These are phyloP conservation scores for Drosophila kambysellisi DNA, from an alignment of 2,888 invertebrate species.

Conservation along the genomic window DNA sequence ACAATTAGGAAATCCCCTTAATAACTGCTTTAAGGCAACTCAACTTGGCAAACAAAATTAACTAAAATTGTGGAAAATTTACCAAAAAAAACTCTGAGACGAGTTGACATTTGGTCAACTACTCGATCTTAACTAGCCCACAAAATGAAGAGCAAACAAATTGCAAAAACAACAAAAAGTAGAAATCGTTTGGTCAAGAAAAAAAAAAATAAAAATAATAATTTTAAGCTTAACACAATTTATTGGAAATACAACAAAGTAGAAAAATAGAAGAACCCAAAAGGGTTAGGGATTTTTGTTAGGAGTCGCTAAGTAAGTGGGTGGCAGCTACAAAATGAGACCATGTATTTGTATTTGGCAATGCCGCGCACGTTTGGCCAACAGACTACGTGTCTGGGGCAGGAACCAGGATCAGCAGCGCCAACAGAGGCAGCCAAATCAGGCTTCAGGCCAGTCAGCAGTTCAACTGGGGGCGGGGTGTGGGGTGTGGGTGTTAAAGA, in stretches of 20 bases:
- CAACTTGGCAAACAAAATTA: neutral
- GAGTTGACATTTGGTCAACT: neutral
- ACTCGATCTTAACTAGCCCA: constrained; percentile 15
- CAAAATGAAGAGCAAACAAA: constrained; percentile 36
- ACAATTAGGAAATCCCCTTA: constrained; percentile 35
- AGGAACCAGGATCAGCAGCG: constrained; percentile 50
- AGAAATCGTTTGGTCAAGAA: constrained; percentile 23
- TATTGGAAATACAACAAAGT: constrained; percentile 21
- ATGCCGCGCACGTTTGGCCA: constrained; percentile 73
- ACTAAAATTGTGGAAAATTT: neutral
- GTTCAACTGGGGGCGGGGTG: constrained; percentile 6
- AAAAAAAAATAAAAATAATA: constrained; percentile 4
- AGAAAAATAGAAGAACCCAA: neutral
- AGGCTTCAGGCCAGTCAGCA: constrained; percentile 47
- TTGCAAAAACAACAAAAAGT: constrained; percentile 30
- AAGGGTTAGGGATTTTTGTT: constrained; percentile 7
- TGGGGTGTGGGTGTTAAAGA: neutral
- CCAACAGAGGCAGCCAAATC: constrained; percentile 14
- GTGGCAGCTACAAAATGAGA: constrained; percentile 66
- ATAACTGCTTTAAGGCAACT: constrained; percentile 26
- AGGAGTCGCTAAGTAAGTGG: constrained; percentile 45
- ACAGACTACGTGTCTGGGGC: constrained; percentile 66
- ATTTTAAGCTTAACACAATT: constrained; percentile 30
- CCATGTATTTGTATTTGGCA: constrained; percentile 67
- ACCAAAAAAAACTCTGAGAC: neutral